These are phyloP conservation scores for Chromobotia macracanthus DNA, from an alignment of 2,797 vertebrate genomes.

Conservation along the genomic window DNA sequence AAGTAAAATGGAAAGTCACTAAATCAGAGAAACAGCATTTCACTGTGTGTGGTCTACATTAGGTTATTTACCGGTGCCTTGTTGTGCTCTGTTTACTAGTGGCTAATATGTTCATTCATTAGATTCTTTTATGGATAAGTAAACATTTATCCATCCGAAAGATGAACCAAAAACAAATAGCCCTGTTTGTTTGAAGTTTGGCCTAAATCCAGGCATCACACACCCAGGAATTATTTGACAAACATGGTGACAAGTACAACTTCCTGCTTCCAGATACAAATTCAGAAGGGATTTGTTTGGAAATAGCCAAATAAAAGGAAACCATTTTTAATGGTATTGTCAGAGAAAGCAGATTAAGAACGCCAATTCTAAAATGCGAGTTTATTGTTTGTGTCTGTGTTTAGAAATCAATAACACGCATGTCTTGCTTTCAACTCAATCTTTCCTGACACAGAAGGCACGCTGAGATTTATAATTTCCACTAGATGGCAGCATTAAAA, in stretches of 20 bases:
- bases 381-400: background rate
- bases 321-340: background rate
- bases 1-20: background rate
- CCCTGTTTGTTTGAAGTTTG: background rate
- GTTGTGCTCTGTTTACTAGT: constrained; percentile 10
- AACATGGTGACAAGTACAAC: constrained; percentile 5
- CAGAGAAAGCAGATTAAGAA: background rate
- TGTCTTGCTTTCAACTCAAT: background rate
- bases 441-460: background rate
- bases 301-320: background rate
- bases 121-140: background rate
- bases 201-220: constrained; percentile 7
- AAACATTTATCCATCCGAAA: constrained; percentile 12
- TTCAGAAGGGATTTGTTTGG: background rate
- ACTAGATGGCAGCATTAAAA: constrained; percentile 39
- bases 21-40: constrained; percentile 9
- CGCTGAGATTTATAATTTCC: background rate
- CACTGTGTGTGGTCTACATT: constrained; percentile 43
- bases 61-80: background rate
- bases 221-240: background rate
- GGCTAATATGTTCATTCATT: constrained; percentile 10
- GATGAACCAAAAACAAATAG: background rate
- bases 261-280: constrained; percentile 1
- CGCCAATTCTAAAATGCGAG: background rate
- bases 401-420: background rate